phyloP scores from a whole-genome alignment of 2,113 vertebrate genomes.

The Apus apus region DNA sequence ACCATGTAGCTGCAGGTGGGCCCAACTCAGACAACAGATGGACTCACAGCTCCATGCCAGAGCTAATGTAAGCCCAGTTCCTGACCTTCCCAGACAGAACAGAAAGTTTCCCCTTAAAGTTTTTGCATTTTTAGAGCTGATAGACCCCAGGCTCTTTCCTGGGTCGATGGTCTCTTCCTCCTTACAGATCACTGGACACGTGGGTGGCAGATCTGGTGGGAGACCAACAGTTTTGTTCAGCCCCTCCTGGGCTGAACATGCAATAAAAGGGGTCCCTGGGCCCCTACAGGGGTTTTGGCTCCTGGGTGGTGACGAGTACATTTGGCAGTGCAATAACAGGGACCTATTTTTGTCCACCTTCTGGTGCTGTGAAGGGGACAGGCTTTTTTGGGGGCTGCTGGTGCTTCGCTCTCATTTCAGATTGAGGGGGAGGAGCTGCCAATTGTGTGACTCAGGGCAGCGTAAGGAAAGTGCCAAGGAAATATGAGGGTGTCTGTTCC shows the following conservation, averaged over 20 bases:
- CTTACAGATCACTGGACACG: neutral
- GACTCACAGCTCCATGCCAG: neutral
- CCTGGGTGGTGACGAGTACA: neutral
- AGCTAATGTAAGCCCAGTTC: neutral
- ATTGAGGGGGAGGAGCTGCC: neutral
- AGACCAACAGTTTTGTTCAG: neutral
- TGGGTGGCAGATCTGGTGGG: fast-evolving
- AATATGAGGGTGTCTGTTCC: neutral
- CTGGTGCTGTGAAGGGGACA: neutral
- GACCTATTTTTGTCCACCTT: slow-evolving; percentile 26
- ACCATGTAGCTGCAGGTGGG: neutral
- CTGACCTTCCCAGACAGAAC: neutral
- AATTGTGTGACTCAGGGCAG: neutral
- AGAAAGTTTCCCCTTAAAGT: neutral
- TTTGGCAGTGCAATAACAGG: neutral
- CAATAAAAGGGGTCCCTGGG: neutral
- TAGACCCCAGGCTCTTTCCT: neutral
- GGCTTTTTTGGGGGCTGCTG: neutral
- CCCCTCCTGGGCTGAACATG: neutral
- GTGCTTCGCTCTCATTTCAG: neutral
- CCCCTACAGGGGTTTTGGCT: neutral
- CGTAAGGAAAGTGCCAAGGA: neutral
- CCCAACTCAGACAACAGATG: neutral
- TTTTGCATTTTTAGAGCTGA: neutral
- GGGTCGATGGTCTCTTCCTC: neutral